A percentile compares a stretch with the other conserved stretches of the same genome.
phyloP scores from a whole-genome alignment of 2,113 vertebrate species.

The Charina bottae region DNA sequence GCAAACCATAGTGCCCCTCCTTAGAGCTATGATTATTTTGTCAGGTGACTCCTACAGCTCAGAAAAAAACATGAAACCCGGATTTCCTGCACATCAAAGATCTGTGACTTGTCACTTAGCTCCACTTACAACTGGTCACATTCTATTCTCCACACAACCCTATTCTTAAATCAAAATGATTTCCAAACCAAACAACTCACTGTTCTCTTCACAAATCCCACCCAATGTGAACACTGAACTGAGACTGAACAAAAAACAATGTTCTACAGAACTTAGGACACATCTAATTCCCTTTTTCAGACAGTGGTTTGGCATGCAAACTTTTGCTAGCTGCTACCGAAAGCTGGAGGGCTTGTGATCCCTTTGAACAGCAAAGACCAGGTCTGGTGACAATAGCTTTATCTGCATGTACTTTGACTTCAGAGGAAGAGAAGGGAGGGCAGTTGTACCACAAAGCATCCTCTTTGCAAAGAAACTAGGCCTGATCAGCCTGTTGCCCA shows the following conservation, averaged over 20 bases:
- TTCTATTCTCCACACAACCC: too few relatives aligned
- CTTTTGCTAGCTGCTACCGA: not conserved
- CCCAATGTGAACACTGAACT: not conserved
- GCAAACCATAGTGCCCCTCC: not conserved
- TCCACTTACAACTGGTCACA: not conserved
- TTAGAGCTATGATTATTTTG: too few relatives aligned
- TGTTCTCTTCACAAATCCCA: too few relatives aligned
- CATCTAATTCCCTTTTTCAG: not conserved
- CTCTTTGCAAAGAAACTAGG: conserved; percentile 31
- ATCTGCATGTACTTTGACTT: conserved; percentile 58
- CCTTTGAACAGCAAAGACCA: conserved; percentile 27
- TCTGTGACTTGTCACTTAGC: not conserved
- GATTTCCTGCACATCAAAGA: too few relatives aligned
- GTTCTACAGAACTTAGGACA: not conserved
- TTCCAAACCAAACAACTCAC: not conserved
- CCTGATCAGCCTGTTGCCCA: not conserved
- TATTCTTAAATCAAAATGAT: not conserved
- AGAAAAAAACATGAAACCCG: too few relatives aligned
- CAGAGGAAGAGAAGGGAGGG: not conserved
- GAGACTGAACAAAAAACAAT: too few relatives aligned
- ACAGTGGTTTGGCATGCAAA: not conserved
- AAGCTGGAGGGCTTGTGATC: conserved; percentile 43
- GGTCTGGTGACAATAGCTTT: conserved; percentile 40
- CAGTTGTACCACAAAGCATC: conserved; percentile 47
- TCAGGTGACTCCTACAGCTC: too few relatives aligned